phyloP scores from a whole-genome alignment of 37 sponge, comb jelly and placozoan genomes.

The Cliona cf. orientalis region DNA sequence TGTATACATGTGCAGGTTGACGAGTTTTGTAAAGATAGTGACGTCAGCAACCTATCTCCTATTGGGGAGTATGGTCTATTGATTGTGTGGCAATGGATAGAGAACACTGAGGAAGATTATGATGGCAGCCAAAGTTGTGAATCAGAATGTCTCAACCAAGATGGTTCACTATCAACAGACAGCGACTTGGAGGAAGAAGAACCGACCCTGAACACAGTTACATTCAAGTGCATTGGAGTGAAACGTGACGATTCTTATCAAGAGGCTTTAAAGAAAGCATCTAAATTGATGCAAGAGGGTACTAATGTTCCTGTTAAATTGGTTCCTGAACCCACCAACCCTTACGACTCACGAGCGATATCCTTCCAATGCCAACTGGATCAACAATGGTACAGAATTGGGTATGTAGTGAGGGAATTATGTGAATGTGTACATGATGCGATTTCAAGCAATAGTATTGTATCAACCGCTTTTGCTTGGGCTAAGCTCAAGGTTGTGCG shows the following conservation, averaged over 20 bases:
- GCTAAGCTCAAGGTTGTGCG: not conserved
- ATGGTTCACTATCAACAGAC: not conserved
- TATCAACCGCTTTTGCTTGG: not conserved
- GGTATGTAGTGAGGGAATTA: conserved; percentile 1
- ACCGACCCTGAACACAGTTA: conserved; percentile 4
- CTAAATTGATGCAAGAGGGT: not conserved
- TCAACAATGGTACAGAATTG: not conserved
- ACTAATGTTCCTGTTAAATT: conserved; percentile 3
- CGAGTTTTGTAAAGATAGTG: conserved; percentile 1
- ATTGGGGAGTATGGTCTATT: not conserved
- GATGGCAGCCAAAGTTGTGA: not conserved
- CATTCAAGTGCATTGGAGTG: conserved; percentile 29
- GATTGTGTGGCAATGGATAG: not conserved
- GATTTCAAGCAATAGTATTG: not conserved
- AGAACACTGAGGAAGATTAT: not conserved
- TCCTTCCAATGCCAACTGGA: not conserved
- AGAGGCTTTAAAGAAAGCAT: not conserved
- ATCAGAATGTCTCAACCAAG: not conserved
- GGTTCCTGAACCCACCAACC: not conserved
- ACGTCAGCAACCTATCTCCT: not conserved
- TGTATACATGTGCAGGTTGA: conserved; percentile 17
- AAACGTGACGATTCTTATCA: not conserved
- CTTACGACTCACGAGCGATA: not conserved
- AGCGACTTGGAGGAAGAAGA: not conserved
- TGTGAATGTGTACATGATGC: not conserved